Evolutionary conservation across 2,113 vertebrate genomes (phyloP).

Genomic region (Genyomyrus donnyi): DNA sequence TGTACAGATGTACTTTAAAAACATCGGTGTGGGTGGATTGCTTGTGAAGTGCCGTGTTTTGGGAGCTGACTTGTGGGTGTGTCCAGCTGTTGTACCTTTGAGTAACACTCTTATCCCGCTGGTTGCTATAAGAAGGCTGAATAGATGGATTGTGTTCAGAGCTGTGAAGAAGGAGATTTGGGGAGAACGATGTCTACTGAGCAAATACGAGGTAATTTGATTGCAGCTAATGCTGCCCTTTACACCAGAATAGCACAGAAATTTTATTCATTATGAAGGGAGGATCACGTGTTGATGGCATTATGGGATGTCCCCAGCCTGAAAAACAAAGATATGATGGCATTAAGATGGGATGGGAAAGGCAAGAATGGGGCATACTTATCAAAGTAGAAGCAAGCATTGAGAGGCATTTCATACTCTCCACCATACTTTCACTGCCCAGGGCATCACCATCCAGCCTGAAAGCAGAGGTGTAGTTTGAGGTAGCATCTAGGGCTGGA

Average conservation of each 20-base stretch:
- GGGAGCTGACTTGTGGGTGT: not conserved
- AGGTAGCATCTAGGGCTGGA: not conserved
- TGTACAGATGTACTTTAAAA: constrained; percentile 2
- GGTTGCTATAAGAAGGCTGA: not conserved
- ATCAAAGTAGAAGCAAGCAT: not conserved
- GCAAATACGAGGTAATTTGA: not conserved
- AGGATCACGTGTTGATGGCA: not conserved
- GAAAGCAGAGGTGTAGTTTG: not conserved
- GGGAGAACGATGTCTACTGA: not conserved
- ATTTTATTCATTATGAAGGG: not conserved
- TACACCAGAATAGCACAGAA: not conserved
- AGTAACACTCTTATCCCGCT: not conserved
- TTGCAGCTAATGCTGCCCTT: not conserved
- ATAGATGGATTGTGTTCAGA: not conserved
- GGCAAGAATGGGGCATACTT: not conserved
- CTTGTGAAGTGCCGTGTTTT: not conserved
- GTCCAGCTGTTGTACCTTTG: not conserved
- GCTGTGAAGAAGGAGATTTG: not conserved
- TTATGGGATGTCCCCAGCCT: not conserved
- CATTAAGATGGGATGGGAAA: not conserved
- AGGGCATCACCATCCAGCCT: not conserved
- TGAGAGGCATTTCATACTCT: not conserved
- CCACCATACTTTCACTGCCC: not conserved
- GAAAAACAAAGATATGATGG: not conserved
- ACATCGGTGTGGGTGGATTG: not conserved